Percentiles rank a stretch among this genome's conserved stretches.
phyloP scores from a whole-genome alignment of 1,140 invertebrate species.

The Achroia grisella region DNA sequence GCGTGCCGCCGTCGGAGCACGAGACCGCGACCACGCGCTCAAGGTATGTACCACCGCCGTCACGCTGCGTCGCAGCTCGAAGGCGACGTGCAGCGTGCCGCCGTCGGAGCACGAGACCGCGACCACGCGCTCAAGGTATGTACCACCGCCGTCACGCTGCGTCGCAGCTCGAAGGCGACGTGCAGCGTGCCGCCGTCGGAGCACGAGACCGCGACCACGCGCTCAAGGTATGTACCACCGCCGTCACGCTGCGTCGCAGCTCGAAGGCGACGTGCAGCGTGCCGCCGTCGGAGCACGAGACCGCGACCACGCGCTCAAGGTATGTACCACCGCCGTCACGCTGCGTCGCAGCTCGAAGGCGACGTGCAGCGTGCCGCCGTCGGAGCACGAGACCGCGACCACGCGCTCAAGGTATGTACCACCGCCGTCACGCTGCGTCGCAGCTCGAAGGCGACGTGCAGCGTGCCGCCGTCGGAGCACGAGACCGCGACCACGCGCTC shows the following conservation, averaged over 20 bases:
- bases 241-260: constrained; percentile 80
- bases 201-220: background rate
- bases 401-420: background rate
- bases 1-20: background rate
- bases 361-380: background rate
- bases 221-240: background rate
- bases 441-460: background rate
- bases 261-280: background rate
- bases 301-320: background rate
- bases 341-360: background rate
- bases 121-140: background rate
- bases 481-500: background rate
- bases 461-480: background rate
- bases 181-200: background rate
- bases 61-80: constrained; percentile 77
- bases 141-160: no score
- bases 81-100: background rate
- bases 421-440: no score
- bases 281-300: background rate
- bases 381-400: background rate
- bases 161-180: constrained; percentile 52
- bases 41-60: no score
- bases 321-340: no score
- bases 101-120: background rate
- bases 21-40: background rate